Conservation (phyloP, 2,888 invertebrate genomes). For the Linyphia triangularis region DNA sequence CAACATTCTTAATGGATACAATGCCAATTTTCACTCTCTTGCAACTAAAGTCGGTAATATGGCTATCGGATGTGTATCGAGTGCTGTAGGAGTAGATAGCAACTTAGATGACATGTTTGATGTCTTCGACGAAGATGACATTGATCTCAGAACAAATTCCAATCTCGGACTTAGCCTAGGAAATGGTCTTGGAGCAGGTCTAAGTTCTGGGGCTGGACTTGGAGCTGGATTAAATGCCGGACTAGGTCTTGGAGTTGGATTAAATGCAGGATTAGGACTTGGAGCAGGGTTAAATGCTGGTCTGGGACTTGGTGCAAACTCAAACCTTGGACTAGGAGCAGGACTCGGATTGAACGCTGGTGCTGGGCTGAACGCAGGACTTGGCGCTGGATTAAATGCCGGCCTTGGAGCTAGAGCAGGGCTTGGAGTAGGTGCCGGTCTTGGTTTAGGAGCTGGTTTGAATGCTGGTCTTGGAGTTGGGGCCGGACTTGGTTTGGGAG, state of each 20-base stretch:
- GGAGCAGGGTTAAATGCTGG: neutral
- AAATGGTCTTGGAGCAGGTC: neutral
- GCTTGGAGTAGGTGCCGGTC: neutral
- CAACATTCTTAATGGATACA: conserved; percentile 27
- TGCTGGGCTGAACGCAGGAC: neutral
- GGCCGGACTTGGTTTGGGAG: neutral
- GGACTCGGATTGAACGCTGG: neutral
- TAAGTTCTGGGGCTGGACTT: neutral
- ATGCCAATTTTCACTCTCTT: conserved; percentile 1
- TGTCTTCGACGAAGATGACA: neutral
- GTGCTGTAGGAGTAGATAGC: neutral
- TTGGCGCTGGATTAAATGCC: neutral
- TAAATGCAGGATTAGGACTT: neutral
- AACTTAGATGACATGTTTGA: neutral
- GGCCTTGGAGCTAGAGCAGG: neutral
- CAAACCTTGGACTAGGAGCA: neutral
- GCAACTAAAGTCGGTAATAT: neutral
- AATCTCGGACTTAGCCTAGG: neutral
- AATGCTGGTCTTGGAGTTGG: neutral
- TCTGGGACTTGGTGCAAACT: neutral
- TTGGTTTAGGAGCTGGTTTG: neutral
- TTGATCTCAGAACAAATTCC: neutral
- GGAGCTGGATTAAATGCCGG: neutral
- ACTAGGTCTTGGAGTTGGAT: neutral
- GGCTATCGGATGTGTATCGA: neutral